Percentiles rank a stretch among this genome's conserved stretches.
phyloP scores from a whole-genome alignment of 2,113 vertebrate genomes.

The Clupea harengus region DNA sequence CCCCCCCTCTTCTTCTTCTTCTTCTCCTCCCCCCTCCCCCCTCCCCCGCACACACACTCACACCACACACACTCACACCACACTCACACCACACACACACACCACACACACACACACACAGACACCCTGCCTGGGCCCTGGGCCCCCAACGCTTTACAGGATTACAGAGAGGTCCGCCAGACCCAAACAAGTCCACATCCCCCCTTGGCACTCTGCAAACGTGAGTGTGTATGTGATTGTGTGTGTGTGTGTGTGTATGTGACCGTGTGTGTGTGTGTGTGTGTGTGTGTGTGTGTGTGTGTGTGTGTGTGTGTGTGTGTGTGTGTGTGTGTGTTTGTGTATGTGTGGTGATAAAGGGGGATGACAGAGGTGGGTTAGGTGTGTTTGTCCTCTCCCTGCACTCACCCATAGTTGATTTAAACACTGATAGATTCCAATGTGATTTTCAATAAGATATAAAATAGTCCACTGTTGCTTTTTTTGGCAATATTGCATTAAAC shows the following conservation, averaged over 20 bases:
- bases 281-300: not conserved
- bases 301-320: not conserved
- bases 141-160: slow-evolving; percentile 48
- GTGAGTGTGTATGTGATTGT: not conserved
- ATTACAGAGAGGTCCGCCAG: slow-evolving; percentile 36
- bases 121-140: slow-evolving; percentile 35
- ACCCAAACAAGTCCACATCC: slow-evolving; percentile 21
- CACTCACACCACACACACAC: not conserved
- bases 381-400: not conserved
- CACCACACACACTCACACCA: not conserved
- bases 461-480: no score
- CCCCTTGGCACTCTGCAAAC: not conserved
- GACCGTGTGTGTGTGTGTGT: not conserved
- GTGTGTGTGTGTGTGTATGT: not conserved
- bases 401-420: not conserved
- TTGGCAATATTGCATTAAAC: no score
- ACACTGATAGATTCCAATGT: not conserved
- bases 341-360: not conserved
- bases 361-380: not conserved
- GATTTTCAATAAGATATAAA: no score
- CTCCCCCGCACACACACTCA: slow-evolving; percentile 22
- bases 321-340: not conserved
- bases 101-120: slow-evolving; percentile 38
- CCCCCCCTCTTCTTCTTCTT: slow-evolving; percentile 27
- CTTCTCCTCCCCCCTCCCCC: slow-evolving; percentile 35